Evolutionary conservation across 2,113 vertebrate genomes (phyloP), one percentile per base, ranked within the genome.

Genomic region (Stictonetta naevosa): DNA sequence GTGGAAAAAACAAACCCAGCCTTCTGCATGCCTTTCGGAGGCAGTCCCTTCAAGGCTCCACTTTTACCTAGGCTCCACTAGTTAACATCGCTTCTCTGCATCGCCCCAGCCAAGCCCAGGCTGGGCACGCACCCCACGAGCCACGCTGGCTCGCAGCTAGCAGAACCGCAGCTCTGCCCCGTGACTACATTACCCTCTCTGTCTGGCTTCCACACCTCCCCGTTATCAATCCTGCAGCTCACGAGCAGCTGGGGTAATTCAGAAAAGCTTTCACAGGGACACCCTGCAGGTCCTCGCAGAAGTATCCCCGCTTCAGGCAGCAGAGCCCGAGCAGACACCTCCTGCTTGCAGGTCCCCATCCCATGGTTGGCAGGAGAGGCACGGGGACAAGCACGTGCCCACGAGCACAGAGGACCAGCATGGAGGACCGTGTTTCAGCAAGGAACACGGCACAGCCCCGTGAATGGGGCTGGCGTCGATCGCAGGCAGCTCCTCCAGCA

Each of bases 371-470:
- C 75, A 84, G 66, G 34, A 91, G 84, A 67, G 3, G 18, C 28
- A n/a, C 40, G 55, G 87, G 48, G 48, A 38, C 19, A 89, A 60
- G 52, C 0, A 2, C 22, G 2, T 2, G n/a, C 89, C 77, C n/a
- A 77, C 50, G 55, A 81, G 81, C 83, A 44, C 74, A 87, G 83
- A 60, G 44, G 81, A 78, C 44, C 44, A 46, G 44, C 44, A 46
- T 8, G 18, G 44, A 46, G 44, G 46, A 63, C 59, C 91, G 87
- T 62, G 79, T 78, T 85, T 64, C 53, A 87, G 48, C 6, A 3
- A 92, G 50, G 84, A 95, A 88, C 73, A 62, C 26, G 79, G 85
- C 6, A 6, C 90, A 85, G 82, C 64, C 82, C 84, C 69, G 62
- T 53, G 46, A 15, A 67, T 81, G 68, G 34, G 46, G 88, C 76